Percentiles rank a stretch among this genome's conserved stretches.
Conservation (phyloP, 2,888 invertebrate genomes). For the Podabrus alpinus region DNA sequence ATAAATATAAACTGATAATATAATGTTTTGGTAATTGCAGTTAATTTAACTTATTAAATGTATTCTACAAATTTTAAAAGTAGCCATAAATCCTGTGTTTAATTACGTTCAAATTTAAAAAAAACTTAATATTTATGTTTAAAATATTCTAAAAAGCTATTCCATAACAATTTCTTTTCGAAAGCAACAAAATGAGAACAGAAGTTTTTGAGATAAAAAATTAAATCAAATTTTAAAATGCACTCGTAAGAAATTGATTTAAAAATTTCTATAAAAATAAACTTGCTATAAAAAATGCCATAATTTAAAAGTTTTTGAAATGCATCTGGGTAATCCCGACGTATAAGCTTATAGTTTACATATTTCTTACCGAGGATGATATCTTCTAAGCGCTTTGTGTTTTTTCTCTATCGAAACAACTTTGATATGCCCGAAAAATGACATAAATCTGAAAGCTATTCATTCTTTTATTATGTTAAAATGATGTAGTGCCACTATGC, state of each 20-base stretch:
- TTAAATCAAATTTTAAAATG: neutral
- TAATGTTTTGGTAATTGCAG: neutral
- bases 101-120: neutral
- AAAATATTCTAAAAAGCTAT: neutral
- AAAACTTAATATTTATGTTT: neutral
- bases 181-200: neutral
- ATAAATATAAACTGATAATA: neutral
- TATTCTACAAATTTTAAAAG: neutral
- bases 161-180: neutral
- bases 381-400: slow-evolving; percentile 44
- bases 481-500: slow-evolving; percentile 53
- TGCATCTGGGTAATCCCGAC: slow-evolving; percentile 18
- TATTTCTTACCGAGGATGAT: slow-evolving; percentile 25
- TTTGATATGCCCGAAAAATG: slow-evolving; percentile 54
- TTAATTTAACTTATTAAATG: neutral
- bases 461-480: slow-evolving; percentile 54
- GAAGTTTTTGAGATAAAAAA: neutral
- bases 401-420: slow-evolving; percentile 45
- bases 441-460: slow-evolving; percentile 55
- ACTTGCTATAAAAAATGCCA: neutral
- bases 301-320: slow-evolving; percentile 12
- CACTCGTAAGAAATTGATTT: neutral
- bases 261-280: neutral
- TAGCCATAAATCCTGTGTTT: neutral
- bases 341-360: slow-evolving; percentile 26